Evolutionary conservation across 1,140 invertebrate species (phyloP).

Genomic region (Ceratina australensis): DNA sequence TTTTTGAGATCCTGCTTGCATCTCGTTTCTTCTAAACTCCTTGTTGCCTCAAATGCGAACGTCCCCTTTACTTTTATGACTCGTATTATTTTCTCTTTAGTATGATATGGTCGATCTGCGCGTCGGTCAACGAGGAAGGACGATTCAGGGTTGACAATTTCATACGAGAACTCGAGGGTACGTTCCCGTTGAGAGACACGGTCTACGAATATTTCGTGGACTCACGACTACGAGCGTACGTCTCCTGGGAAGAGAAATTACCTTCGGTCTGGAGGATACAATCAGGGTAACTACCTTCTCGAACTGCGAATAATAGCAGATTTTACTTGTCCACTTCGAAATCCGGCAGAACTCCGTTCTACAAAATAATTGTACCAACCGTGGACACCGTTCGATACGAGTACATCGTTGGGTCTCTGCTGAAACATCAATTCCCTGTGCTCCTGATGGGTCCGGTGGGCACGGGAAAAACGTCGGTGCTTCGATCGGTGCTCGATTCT

Average conservation of each 20-base stretch:
- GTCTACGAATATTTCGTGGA: slow-evolving; percentile 94
- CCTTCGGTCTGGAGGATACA: slow-evolving; percentile 86
- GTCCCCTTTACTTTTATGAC: too few relatives aligned
- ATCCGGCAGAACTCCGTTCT: slow-evolving; percentile 84
- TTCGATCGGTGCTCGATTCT: slow-evolving; percentile 83
- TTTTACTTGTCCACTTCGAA: not conserved
- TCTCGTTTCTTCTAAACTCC: too few relatives aligned
- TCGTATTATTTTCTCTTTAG: slow-evolving; percentile 65
- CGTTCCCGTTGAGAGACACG: slow-evolving; percentile 91
- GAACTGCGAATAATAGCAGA: too few relatives aligned
- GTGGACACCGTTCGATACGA: slow-evolving; percentile 90
- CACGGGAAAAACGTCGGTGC: slow-evolving; percentile 90
- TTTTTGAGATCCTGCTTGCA: too few relatives aligned
- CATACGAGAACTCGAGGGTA: slow-evolving; percentile 89
- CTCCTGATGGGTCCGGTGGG: slow-evolving; percentile 89
- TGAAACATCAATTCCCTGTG: slow-evolving; percentile 84
- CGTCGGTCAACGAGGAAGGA: slow-evolving; percentile 89
- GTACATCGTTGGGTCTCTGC: slow-evolving; percentile 83
- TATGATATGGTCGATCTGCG: slow-evolving; percentile 91
- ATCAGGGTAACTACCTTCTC: slow-evolving; percentile 80
- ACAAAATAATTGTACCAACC: slow-evolving; percentile 90
- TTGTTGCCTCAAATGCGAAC: too few relatives aligned
- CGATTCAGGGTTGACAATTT: slow-evolving; percentile 89
- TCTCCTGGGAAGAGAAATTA: slow-evolving; percentile 89
- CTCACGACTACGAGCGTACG: slow-evolving; percentile 83